These are phyloP conservation scores for Grus americana DNA, from an alignment of 2,113 vertebrate genomes.

Conservation along the genomic window DNA sequence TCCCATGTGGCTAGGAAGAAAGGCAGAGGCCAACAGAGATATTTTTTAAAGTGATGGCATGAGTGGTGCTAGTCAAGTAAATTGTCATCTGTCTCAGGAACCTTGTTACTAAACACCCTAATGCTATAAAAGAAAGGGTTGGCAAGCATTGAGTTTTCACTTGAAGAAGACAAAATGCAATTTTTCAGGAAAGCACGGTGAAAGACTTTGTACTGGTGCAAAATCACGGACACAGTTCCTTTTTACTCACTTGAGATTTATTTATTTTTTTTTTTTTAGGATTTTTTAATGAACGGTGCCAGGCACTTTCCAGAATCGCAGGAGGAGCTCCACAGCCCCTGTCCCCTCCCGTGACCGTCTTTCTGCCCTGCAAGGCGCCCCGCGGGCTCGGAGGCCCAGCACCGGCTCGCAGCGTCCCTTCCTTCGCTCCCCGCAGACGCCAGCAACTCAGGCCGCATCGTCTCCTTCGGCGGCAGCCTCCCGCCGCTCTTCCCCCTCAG, in stretches of 20 bases:
- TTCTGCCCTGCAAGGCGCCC: background rate
- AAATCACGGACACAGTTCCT: fast-evolving
- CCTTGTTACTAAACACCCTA: background rate
- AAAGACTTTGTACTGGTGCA: background rate
- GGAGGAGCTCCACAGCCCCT: fast-evolving
- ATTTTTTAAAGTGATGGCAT: background rate
- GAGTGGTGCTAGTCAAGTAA: fast-evolving
- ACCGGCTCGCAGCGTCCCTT: too few species aligned
- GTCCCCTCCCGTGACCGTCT: fast-evolving
- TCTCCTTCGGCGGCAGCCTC: fast-evolving
- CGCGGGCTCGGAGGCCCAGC: too few species aligned
- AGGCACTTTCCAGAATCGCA: fast-evolving
- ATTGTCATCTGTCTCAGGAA: background rate
- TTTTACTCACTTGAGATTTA: too few species aligned
- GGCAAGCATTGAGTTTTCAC: background rate
- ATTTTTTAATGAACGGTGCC: background rate
- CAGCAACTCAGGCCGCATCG: background rate
- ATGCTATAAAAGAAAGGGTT: background rate
- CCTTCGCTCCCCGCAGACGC: too few species aligned
- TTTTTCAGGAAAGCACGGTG: background rate
- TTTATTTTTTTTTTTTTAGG: too few species aligned
- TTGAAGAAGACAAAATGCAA: background rate
- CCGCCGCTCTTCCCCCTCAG: background rate
- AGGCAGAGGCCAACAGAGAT: fast-evolving
- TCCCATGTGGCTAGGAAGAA: background rate